phyloP scores from a whole-genome alignment of 2,113 vertebrate genomes.

The pig (Sus scrofa) region T2T-Sscrofa CM000812.6:205877501-205878000 shows the following conservation, averaged over 20 bases:
- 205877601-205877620: background rate
- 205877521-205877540: background rate
- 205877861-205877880: no score
- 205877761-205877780: background rate
- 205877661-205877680: background rate
- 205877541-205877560: background rate
- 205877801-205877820: no score
- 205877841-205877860: no score
- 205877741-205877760: background rate
- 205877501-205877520: background rate
- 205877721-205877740: no score
- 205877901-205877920: background rate
- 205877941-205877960: fast-evolving
- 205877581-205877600: background rate
- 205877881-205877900: no score
- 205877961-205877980: background rate
- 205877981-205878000: no score
- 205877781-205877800: fast-evolving
- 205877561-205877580: background rate
- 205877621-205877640: background rate
- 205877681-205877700: background rate
- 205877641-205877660: background rate
- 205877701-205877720: background rate
- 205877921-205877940: fast-evolving
- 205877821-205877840: no score